These are phyloP conservation scores for Gavia stellata DNA, from an alignment of 2,113 vertebrate genomes.

Conservation along the genomic window DNA sequence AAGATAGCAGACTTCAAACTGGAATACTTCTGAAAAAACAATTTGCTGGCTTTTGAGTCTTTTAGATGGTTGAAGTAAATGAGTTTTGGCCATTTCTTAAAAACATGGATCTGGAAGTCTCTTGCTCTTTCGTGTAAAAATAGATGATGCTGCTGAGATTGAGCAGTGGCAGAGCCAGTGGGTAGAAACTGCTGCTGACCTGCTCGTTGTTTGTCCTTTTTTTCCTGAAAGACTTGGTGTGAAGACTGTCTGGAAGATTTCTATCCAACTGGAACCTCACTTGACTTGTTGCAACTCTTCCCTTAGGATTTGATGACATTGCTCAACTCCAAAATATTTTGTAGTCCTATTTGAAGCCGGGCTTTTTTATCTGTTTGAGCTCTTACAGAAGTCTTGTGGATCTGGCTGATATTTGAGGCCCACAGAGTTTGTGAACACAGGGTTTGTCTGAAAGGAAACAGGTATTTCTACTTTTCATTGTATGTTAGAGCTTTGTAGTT, in stretches of 20 bases:
- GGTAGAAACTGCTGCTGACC: background rate
- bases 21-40: background rate
- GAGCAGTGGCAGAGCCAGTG: background rate
- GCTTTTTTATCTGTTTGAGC: background rate
- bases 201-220: background rate
- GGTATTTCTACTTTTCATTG: background rate
- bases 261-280: background rate
- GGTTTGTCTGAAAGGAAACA: background rate
- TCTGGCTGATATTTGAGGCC: background rate
- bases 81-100: background rate
- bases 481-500: background rate
- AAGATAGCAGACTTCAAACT: background rate
- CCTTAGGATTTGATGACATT: background rate
- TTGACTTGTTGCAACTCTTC: background rate
- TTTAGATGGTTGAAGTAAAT: background rate
- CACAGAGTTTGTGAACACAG: background rate
- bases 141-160: background rate
- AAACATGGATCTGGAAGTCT: background rate
- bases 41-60: background rate
- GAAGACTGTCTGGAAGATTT: background rate
- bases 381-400: background rate
- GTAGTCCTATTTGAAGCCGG: background rate
- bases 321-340: background rate
- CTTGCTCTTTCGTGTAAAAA: background rate
- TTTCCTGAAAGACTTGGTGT: background rate